Evolutionary conservation across 2,888 invertebrate genomes (phyloP).

Genomic region (Meliscaeva auricollis): DNA sequence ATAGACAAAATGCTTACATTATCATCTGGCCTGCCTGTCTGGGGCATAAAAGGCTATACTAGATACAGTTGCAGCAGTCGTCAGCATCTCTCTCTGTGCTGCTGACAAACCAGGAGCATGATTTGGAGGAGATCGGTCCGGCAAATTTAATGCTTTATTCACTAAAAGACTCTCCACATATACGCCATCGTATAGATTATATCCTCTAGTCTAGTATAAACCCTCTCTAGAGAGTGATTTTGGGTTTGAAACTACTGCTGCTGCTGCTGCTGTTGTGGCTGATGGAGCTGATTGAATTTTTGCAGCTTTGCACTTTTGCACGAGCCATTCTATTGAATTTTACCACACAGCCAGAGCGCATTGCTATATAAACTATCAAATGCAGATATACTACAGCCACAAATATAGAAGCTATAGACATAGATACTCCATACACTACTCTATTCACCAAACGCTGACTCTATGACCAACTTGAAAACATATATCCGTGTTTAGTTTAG

Average conservation of each 20-base stretch:
- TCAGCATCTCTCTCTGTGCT: constrained; percentile 52
- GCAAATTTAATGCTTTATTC: constrained; percentile 7
- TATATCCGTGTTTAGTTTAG: constrained; percentile 53
- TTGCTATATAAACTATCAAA: constrained; percentile 4
- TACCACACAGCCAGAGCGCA: constrained; percentile 4
- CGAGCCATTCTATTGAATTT: constrained; percentile 69
- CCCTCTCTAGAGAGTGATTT: constrained; percentile 40
- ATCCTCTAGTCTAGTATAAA: background rate
- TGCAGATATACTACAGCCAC: constrained; percentile 11
- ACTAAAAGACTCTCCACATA: background rate
- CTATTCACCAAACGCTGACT: background rate
- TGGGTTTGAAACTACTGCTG: constrained; percentile 28
- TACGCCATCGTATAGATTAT: background rate
- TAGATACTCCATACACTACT: background rate
- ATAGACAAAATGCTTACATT: constrained; percentile 57
- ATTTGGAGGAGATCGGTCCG: constrained; percentile 16
- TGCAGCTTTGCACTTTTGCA: constrained; percentile 75
- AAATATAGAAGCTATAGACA: background rate
- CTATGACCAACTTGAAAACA: constrained; percentile 29
- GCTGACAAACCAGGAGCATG: constrained; percentile 26
- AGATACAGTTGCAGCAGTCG: constrained; percentile 13
- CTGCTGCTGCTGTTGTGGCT: constrained; percentile 7
- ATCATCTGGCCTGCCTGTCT: constrained; percentile 25
- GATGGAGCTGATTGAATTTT: constrained; percentile 65
- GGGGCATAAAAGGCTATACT: constrained; percentile 3